phyloP scores from a whole-genome alignment of 2,888 invertebrate genomes.

The Eilema caniola region DNA sequence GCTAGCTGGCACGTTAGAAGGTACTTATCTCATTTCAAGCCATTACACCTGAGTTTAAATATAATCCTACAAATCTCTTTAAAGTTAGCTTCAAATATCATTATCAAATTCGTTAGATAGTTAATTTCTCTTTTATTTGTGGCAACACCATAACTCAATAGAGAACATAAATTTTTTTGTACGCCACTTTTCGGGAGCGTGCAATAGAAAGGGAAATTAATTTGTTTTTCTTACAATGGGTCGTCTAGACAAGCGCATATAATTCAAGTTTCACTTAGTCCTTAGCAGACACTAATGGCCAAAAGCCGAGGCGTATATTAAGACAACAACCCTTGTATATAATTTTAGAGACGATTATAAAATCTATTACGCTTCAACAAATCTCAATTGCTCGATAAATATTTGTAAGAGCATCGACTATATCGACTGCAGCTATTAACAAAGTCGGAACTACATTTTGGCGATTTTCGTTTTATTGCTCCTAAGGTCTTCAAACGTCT shows the following conservation, averaged over 20 bases:
- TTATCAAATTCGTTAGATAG: constrained; percentile 56
- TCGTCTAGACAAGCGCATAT: constrained; percentile 84
- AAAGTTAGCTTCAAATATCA: constrained; percentile 16
- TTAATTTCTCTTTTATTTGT: constrained; percentile 72
- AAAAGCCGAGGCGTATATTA: constrained; percentile 67
- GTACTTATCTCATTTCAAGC: not conserved
- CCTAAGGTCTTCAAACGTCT: too few species aligned
- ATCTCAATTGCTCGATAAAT: not conserved
- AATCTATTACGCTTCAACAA: constrained; percentile 14
- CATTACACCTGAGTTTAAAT: not conserved
- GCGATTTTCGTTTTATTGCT: too few species aligned
- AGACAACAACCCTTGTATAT: constrained; percentile 62
- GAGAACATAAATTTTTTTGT: constrained; percentile 77
- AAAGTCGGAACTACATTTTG: too few species aligned
- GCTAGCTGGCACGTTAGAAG: not conserved
- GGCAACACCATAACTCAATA: constrained; percentile 76
- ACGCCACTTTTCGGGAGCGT: constrained; percentile 77
- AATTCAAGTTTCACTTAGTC: constrained; percentile 85
- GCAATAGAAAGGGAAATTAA: constrained; percentile 81
- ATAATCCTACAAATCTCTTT: constrained; percentile 5
- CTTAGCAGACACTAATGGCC: constrained; percentile 77
- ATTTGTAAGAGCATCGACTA: not conserved
- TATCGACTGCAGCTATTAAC: too few species aligned
- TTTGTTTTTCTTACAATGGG: constrained; percentile 86
- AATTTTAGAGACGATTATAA: constrained; percentile 56